Evolutionary conservation across 2,888 invertebrate genomes (phyloP).

Genomic region (Furcula furcula): DNA sequence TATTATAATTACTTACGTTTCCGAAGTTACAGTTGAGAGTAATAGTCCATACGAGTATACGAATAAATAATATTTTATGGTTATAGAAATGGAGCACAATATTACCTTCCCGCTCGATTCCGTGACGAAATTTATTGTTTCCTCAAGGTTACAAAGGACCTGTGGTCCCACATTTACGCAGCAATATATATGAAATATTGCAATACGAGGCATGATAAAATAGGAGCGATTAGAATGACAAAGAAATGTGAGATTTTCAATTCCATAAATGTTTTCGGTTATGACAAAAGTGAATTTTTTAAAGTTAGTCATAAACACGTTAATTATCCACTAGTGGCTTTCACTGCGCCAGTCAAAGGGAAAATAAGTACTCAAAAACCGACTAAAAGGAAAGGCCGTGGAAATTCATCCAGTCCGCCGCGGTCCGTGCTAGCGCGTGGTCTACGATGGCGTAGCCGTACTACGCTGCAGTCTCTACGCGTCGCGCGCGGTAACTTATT

Average conservation of each 20-base stretch:
- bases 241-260: neutral
- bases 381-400: slow-evolving; percentile 38
- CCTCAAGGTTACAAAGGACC: slow-evolving; percentile 2
- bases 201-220: neutral
- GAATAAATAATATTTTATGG: too few relatives aligned
- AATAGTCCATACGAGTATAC: too few relatives aligned
- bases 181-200: slow-evolving; percentile 2
- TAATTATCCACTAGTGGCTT: slow-evolving; percentile 36
- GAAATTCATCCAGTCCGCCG: slow-evolving; percentile 54
- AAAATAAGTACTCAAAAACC: slow-evolving; percentile 47
- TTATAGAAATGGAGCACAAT: too few relatives aligned
- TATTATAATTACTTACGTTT: too few relatives aligned
- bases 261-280: neutral
- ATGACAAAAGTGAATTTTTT: too few relatives aligned
- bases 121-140: slow-evolving; percentile 5
- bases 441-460: slow-evolving; percentile 60
- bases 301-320: slow-evolving; percentile 19
- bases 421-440: slow-evolving; percentile 56
- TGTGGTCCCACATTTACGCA: neutral
- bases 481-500: slow-evolving; percentile 40
- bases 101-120: neutral
- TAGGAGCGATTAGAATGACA: too few relatives aligned
- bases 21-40: too few relatives aligned
- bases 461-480: slow-evolving; percentile 40
- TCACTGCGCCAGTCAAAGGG: slow-evolving; percentile 42